Base-by-base conservation (phyloP, 2,888 invertebrate genomes). In the Tryphoninae sp. region DNA sequence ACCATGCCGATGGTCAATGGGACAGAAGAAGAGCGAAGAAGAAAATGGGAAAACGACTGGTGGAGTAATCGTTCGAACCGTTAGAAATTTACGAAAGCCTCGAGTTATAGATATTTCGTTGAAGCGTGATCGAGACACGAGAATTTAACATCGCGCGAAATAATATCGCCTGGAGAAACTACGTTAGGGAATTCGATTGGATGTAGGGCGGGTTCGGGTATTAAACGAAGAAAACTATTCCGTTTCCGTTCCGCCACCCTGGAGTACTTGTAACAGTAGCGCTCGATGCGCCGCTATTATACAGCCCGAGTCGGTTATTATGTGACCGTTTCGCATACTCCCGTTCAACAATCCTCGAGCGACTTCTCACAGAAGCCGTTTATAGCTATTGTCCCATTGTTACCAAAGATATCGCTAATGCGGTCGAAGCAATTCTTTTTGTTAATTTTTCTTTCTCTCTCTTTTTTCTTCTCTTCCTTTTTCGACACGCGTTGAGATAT, bases 331-430 rank as follows among this genome's bases (percentile, higher is more conserved):
- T 45, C 49, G 51, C 49, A 26, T 45, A 45, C 13, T 23, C 49
- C 45, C 65, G 45, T 65, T 62, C 80, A 55, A 74, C 61, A 49
- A 74, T 62, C 22, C 67, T 72, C n/a, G 59, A 62, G 33, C 53
- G 61, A 62, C 58, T 62, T 53, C 59, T 40, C 68, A 73, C 79
- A 53, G 73, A 68, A 76, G 80, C 76, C 72, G 73, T 67, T 82
- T 80, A 74, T 82, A 65, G 55, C 82, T 82, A 82, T 82, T 80
- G 77, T 82, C 80, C 80, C 82, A 82, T 82, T 82, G 82, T 80
- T 82, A 77, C 69, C 59, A 55, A 11, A 33, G 76, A 77, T 77
- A 80, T 82, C 82, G 69, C 73, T 69, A 61, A 82, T 80, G 77
- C 80, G 73, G 45, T 69, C 72, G 68, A 78, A 81, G 51, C 53